Evolutionary conservation across 2,797 vertebrate genomes (phyloP).

Genomic region (Cichlasoma orientale): DNA sequence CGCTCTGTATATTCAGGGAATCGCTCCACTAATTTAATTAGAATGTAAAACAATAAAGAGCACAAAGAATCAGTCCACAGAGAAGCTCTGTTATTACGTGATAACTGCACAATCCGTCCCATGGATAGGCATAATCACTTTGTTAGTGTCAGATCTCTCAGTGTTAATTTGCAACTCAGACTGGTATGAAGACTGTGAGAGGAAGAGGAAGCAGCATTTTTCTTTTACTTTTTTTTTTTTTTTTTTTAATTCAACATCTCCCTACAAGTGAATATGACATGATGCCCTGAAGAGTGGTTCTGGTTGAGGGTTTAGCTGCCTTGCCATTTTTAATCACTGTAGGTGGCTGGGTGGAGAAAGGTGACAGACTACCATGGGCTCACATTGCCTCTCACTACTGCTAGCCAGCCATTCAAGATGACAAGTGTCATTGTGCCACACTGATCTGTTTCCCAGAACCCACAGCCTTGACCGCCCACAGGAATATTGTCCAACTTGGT

Average conservation of each 20-base stretch:
- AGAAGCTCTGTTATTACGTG: slow-evolving; percentile 12
- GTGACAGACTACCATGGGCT: slow-evolving; percentile 44
- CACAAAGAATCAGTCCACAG: slow-evolving; percentile 5
- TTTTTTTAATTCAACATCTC: slow-evolving; percentile 13
- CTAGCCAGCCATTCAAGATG: slow-evolving; percentile 45
- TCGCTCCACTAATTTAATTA: slow-evolving; percentile 15
- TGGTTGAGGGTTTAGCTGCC: slow-evolving; percentile 55
- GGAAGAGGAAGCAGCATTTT: slow-evolving; percentile 1
- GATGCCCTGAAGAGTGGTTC: slow-evolving; percentile 23
- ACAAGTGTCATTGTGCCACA: slow-evolving; percentile 52
- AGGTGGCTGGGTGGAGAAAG: slow-evolving; percentile 41
- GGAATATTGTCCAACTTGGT: slow-evolving; percentile 17
- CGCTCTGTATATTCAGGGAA: background rate
- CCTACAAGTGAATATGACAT: slow-evolving; percentile 48
- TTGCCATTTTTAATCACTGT: slow-evolving; percentile 65
- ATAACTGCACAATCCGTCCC: slow-evolving; percentile 4
- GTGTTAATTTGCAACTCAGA: slow-evolving; percentile 19
- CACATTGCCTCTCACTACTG: slow-evolving; percentile 27
- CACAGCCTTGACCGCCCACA: slow-evolving; percentile 15
- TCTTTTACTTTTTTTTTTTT: background rate
- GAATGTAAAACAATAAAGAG: slow-evolving; percentile 16
- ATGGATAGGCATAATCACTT: slow-evolving; percentile 2
- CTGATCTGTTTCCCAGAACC: slow-evolving; percentile 38
- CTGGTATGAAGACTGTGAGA: slow-evolving; percentile 5
- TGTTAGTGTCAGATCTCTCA: slow-evolving; percentile 16